These are phyloP conservation scores for Tangara arthus DNA, from an alignment of 2,797 vertebrate species.

Conservation along the genomic window DNA sequence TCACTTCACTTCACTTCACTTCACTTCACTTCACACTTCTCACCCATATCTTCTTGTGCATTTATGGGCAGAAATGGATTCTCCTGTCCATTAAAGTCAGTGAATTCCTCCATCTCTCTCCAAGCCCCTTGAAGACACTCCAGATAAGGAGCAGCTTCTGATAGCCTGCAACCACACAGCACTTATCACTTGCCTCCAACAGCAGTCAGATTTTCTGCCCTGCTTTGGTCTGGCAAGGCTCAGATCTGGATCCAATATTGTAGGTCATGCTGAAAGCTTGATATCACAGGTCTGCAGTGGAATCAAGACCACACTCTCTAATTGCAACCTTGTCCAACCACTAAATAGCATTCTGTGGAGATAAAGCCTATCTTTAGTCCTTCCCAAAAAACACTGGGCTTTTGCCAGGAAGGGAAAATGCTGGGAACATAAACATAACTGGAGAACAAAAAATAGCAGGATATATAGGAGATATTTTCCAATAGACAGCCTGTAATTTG, in stretches of 20 bases:
- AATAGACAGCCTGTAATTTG: slow-evolving; percentile 65
- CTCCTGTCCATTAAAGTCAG: neutral
- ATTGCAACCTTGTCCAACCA: slow-evolving; percentile 54
- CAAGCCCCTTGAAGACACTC: neutral
- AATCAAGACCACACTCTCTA: neutral
- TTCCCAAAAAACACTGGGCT: slow-evolving; percentile 49
- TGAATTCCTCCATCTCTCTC: neutral
- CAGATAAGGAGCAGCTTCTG: neutral
- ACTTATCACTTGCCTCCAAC: neutral
- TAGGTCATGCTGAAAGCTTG: neutral
- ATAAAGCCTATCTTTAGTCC: slow-evolving; percentile 51
- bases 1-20: neutral
- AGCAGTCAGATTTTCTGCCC: neutral
- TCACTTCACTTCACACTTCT: neutral
- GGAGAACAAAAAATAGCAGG: slow-evolving; percentile 48
- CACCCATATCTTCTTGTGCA: neutral
- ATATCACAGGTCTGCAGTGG: slow-evolving; percentile 3
- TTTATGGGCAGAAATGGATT: neutral
- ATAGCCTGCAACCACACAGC: neutral
- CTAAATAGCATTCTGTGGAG: slow-evolving; percentile 46
- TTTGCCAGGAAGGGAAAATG: slow-evolving; percentile 49
- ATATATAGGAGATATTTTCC: slow-evolving; percentile 56
- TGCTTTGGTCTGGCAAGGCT: neutral
- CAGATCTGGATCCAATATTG: neutral
- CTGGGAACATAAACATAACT: slow-evolving; percentile 56